These are phyloP conservation scores for Theristicus caerulescens DNA, from an alignment of 2,113 vertebrate species.

Conservation along the genomic window DNA sequence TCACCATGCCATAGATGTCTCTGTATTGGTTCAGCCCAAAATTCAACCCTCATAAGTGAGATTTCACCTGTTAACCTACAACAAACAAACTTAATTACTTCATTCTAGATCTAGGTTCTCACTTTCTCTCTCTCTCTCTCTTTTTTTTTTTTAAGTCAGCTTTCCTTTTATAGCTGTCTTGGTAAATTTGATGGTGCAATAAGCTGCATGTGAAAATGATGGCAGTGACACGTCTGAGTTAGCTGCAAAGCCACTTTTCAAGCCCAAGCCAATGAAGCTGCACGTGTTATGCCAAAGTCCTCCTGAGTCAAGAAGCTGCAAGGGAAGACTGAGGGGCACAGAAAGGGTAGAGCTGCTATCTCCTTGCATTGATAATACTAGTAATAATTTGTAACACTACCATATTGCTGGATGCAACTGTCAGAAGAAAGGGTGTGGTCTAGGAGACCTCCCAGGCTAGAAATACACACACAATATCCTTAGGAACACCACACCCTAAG, in stretches of 20 bases:
- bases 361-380: background rate
- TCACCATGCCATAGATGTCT: background rate
- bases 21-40: background rate
- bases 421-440: background rate
- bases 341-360: background rate
- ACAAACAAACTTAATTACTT: background rate
- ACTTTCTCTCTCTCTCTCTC: accelerated
- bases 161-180: background rate
- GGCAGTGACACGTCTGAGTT: background rate
- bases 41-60: background rate
- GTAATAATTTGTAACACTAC: background rate
- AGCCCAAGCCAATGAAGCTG: background rate
- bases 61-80: background rate
- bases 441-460: background rate
- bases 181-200: background rate
- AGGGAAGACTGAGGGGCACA: background rate
- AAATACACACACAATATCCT: background rate
- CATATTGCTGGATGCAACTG: background rate
- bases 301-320: background rate
- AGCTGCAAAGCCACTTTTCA: background rate
- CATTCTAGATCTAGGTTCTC: background rate
- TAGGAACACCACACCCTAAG: background rate
- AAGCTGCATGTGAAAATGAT: background rate
- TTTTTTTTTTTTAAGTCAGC: background rate
- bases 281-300: background rate